A percentile compares a stretch with the other conserved stretches of the same genome.
Conservation (phyloP, 2,797 vertebrate species). For the Fistularia tabacaria region DNA sequence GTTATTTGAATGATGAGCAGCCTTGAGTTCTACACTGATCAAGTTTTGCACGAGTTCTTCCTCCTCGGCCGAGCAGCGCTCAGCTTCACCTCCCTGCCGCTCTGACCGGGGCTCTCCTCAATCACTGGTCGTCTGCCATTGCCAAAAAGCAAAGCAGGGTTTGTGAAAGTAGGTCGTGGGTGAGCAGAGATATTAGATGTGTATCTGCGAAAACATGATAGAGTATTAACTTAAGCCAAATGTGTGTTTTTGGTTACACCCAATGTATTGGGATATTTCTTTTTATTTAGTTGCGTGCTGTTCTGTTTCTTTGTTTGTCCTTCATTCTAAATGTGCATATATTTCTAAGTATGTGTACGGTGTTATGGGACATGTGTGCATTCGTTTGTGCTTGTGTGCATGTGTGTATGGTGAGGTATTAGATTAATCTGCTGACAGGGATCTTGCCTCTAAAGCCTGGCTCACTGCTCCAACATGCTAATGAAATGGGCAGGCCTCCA, state of each 20-base stretch:
- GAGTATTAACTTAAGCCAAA: slow-evolving; percentile 17
- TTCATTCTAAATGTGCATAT: slow-evolving; percentile 13
- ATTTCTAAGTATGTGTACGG: not conserved
- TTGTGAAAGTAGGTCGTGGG: slow-evolving; percentile 58
- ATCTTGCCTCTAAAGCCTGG: slow-evolving; percentile 76
- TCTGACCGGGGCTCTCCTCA: slow-evolving; percentile 35
- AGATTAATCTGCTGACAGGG: slow-evolving; percentile 77
- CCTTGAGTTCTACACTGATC: no score
- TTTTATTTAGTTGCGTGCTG: slow-evolving; percentile 10
- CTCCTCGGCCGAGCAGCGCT: not conserved
- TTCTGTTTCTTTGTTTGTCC: slow-evolving; percentile 12
- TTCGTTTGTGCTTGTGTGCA: not conserved
- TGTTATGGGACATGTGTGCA: no score
- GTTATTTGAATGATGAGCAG: no score
- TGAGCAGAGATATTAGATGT: slow-evolving; percentile 49
- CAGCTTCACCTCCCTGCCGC: slow-evolving; percentile 7
- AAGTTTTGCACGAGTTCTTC: slow-evolving; percentile 1
- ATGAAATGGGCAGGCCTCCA: slow-evolving; percentile 77
- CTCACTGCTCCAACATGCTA: slow-evolving; percentile 74
- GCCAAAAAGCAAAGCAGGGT: slow-evolving; percentile 59
- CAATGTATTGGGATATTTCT: slow-evolving; percentile 8
- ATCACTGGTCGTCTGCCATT: slow-evolving; percentile 30
- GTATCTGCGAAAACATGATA: slow-evolving; percentile 10
- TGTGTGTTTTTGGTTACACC: slow-evolving; percentile 1
- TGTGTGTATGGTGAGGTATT: slow-evolving; percentile 58